Evolutionary conservation across 2,113 vertebrate genomes (phyloP).

Genomic region (Hydrochoerus hydrochaeris): DNA sequence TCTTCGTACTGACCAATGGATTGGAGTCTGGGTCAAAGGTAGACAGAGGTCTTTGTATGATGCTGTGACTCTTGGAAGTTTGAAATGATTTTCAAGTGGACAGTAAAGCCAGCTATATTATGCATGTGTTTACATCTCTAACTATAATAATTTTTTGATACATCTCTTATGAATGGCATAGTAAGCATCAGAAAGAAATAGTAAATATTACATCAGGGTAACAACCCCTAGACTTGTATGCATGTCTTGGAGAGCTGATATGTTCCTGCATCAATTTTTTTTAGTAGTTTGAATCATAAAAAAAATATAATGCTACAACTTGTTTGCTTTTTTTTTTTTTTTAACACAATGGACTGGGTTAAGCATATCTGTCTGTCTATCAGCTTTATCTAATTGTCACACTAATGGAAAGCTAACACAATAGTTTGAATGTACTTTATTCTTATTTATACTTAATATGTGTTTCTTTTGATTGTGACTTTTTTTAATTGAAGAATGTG

Average conservation of each 20-base stretch:
- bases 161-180: background rate
- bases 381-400: background rate
- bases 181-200: background rate
- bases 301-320: background rate
- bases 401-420: background rate
- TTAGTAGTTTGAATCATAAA: background rate
- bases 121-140: background rate
- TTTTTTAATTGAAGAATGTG: background rate
- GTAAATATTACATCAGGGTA: background rate
- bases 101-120: background rate
- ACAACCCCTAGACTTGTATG: background rate
- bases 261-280: background rate
- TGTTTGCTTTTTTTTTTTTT: background rate
- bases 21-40: background rate
- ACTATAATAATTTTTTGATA: background rate
- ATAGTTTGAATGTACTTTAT: background rate
- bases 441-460: background rate
- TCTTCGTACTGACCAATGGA: background rate
- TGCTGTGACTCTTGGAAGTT: background rate
- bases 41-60: background rate
- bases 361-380: background rate
- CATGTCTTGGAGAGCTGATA: background rate
- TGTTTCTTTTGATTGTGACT: background rate
- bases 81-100: constrained; percentile 27
- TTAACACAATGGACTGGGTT: background rate